Percentiles rank a stretch among this genome's conserved stretches.
These are phyloP conservation scores for Microtus richardsoni DNA, from an alignment of 2,113 vertebrate species.

Conservation along the genomic window DNA sequence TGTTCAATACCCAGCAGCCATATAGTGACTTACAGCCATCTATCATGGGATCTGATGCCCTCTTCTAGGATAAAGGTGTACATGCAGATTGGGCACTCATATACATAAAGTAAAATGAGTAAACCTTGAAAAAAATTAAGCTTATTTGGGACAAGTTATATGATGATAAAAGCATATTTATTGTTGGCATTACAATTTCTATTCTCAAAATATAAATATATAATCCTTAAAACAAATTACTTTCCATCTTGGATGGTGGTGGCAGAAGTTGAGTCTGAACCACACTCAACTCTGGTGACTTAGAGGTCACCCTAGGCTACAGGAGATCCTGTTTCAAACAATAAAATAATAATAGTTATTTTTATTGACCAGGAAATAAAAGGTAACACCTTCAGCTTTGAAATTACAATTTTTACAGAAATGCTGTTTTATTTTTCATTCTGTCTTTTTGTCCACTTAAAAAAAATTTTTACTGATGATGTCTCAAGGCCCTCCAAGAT, in stretches of 20 bases:
- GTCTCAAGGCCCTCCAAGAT: too few species aligned
- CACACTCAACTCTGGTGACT: not conserved
- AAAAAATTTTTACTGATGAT: too few species aligned
- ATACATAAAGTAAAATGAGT: too few species aligned
- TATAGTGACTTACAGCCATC: too few species aligned
- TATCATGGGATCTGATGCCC: too few species aligned
- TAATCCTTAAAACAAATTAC: constrained; percentile 36
- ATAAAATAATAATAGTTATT: not conserved
- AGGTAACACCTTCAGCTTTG: not conserved
- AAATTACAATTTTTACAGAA: not conserved
- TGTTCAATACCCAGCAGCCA: too few species aligned
- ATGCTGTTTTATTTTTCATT: constrained; percentile 1
- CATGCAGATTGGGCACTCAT: too few species aligned
- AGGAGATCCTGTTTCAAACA: not conserved
- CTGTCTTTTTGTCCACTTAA: not conserved
- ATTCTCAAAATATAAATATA: constrained; percentile 38
- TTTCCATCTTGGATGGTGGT: not conserved
- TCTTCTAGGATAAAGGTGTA: too few species aligned
- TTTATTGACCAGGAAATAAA: constrained; percentile 16
- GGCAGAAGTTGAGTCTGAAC: not conserved
- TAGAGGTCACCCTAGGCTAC: not conserved
- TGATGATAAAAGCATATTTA: constrained; percentile 27
- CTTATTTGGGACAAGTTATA: not conserved
- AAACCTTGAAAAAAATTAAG: too few species aligned
- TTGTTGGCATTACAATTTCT: constrained; percentile 20